phyloP scores from a whole-genome alignment of 2,113 vertebrate genomes.

The Amblyopsis rosae region DNA sequence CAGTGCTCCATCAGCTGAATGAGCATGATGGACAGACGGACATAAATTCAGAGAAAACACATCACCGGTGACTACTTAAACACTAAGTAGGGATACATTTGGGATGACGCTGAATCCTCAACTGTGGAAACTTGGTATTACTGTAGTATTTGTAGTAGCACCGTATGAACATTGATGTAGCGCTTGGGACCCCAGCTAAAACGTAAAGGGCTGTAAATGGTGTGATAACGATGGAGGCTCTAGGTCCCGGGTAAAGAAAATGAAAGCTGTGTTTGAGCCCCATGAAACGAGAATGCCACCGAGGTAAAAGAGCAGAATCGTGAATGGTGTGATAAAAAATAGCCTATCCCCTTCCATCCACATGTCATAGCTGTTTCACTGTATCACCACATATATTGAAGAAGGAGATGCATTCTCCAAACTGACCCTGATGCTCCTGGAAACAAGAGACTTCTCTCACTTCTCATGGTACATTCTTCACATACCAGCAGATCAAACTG shows the following conservation, averaged over 20 bases:
- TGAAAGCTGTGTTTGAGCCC: slow-evolving; percentile 27
- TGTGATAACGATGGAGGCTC: slow-evolving; percentile 44
- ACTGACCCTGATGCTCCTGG: slow-evolving; percentile 59
- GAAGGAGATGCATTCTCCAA: slow-evolving; percentile 54
- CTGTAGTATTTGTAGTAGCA: slow-evolving; percentile 43
- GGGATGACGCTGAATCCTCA: slow-evolving; percentile 24
- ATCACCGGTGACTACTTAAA: slow-evolving; percentile 52
- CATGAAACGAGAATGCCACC: slow-evolving; percentile 46
- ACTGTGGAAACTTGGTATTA: slow-evolving; percentile 48
- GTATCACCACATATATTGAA: slow-evolving; percentile 42
- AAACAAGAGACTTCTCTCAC: slow-evolving; percentile 49
- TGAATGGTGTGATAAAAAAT: slow-evolving; percentile 47
- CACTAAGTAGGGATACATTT: slow-evolving; percentile 26
- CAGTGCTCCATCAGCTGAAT: slow-evolving; percentile 44
- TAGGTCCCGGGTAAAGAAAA: slow-evolving; percentile 30
- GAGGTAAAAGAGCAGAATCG: slow-evolving; percentile 46
- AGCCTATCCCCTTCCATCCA: slow-evolving; percentile 28
- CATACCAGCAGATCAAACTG: slow-evolving; percentile 45
- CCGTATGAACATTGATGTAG: background rate
- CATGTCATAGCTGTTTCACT: slow-evolving; percentile 41
- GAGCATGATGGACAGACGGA: slow-evolving; percentile 70
- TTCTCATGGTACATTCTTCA: slow-evolving; percentile 57
- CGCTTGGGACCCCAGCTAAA: slow-evolving; percentile 35
- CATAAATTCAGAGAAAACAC: slow-evolving; percentile 39
- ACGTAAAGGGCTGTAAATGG: slow-evolving; percentile 51